These are phyloP conservation scores for Typhlomys cinereus DNA, from an alignment of 2,113 vertebrate species.

Conservation along the genomic window DNA sequence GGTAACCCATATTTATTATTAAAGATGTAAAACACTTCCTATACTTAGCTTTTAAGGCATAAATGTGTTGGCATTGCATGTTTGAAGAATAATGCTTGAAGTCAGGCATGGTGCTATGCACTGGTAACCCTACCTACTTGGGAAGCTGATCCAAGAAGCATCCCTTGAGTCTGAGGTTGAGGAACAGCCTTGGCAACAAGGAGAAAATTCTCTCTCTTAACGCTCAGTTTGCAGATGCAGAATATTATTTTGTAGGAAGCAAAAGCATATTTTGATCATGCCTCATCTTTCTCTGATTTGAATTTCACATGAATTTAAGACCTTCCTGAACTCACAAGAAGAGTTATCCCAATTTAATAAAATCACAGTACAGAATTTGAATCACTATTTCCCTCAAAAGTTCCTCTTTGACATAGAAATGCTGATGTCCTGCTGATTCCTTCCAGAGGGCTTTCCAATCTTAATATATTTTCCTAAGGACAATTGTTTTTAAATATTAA, in stretches of 20 bases:
- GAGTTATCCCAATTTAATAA: slow-evolving; percentile 18
- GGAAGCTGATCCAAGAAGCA: not conserved
- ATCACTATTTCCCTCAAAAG: slow-evolving; percentile 31
- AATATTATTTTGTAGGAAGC: not conserved
- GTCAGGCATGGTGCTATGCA: not conserved
- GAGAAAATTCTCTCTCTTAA: not conserved
- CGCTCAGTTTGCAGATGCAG: not conserved
- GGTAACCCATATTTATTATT: not conserved
- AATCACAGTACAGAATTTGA: not conserved
- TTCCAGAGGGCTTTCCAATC: slow-evolving; percentile 46
- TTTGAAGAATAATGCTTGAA: too few species aligned
- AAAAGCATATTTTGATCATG: not conserved
- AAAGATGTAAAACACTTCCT: not conserved
- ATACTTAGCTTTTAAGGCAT: not conserved
- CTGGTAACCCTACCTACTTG: not conserved
- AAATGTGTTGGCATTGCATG: not conserved
- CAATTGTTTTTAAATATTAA: not conserved
- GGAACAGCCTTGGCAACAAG: not conserved
- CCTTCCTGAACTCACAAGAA: not conserved
- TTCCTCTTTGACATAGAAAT: slow-evolving; percentile 32
- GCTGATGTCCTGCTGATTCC: not conserved
- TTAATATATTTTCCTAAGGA: slow-evolving; percentile 62
- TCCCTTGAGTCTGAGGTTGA: not conserved
- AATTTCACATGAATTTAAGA: not conserved
- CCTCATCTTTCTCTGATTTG: not conserved